Conservation (phyloP, 2,113 vertebrate genomes). For the Leucoraja erinaceus region DNA sequence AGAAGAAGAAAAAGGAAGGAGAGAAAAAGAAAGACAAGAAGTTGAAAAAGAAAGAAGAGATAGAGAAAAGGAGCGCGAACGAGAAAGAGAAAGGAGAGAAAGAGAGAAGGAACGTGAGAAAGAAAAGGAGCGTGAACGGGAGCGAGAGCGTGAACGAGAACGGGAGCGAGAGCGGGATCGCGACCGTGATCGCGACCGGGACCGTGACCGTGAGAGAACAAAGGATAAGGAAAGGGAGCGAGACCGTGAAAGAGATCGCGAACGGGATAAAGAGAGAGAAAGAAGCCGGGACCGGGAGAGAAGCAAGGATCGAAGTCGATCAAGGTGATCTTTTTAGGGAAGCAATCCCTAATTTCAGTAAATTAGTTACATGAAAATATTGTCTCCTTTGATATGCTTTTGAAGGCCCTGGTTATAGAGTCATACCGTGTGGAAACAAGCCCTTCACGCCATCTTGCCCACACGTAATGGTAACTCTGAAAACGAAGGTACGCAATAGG, state of each 20-base stretch:
- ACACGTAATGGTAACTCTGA: too few species aligned
- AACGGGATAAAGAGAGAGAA: slow-evolving; percentile 72
- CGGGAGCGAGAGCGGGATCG: slow-evolving; percentile 73
- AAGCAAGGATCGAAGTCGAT: slow-evolving; percentile 76
- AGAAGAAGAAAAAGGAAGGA: slow-evolving; percentile 87
- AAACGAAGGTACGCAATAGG: too few species aligned
- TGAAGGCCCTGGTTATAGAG: neutral
- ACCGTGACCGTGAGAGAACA: slow-evolving; percentile 59
- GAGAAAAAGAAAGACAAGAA: slow-evolving; percentile 39
- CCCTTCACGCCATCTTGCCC: too few species aligned
- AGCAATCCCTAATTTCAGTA: neutral
- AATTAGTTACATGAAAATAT: neutral
- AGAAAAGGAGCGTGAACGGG: slow-evolving; percentile 76
- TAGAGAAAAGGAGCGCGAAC: slow-evolving; percentile 66
- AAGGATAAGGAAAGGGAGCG: slow-evolving; percentile 61
- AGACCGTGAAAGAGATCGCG: slow-evolving; percentile 78
- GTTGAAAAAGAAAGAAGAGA: slow-evolving; percentile 88
- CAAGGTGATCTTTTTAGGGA: slow-evolving; percentile 64
- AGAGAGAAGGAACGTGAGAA: slow-evolving; percentile 90
- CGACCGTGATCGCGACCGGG: slow-evolving; percentile 64
- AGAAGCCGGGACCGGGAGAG: slow-evolving; percentile 71
- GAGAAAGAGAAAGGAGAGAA: slow-evolving; percentile 85
- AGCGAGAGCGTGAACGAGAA: slow-evolving; percentile 88
- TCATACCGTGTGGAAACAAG: too few species aligned
- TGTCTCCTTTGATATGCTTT: neutral